These are phyloP conservation scores for Xanthia togata DNA, from an alignment of 2,888 invertebrate genomes.

Conservation along the genomic window DNA sequence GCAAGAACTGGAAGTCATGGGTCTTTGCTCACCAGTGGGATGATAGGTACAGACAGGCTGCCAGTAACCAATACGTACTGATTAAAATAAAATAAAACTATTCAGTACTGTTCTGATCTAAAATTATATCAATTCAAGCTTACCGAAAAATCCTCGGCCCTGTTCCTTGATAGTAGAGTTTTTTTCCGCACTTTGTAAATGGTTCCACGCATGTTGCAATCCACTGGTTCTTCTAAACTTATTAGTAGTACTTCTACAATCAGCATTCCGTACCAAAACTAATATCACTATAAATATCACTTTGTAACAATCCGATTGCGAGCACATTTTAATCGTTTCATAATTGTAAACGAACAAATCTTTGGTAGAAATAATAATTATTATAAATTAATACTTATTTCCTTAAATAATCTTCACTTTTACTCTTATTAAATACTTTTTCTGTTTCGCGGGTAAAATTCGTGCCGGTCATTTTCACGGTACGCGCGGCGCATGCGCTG, in stretches of 20 bases:
- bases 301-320: conserved; percentile 74
- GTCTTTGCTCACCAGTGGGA: too few species aligned
- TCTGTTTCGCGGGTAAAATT: conserved; percentile 79
- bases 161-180: conserved; percentile 54
- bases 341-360: conserved; percentile 77
- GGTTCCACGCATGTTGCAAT: conserved; percentile 56
- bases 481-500: conserved; percentile 79
- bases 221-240: conserved; percentile 73
- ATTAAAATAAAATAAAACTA: background rate
- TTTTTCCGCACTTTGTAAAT: conserved; percentile 44
- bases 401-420: conserved; percentile 37
- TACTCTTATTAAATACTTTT: conserved; percentile 47
- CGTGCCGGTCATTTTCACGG: conserved; percentile 74
- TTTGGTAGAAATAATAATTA: conserved; percentile 68
- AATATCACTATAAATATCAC: conserved; percentile 75
- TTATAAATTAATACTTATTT: conserved; percentile 32
- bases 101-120: background rate
- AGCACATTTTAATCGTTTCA: conserved; percentile 84
- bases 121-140: conserved; percentile 20
- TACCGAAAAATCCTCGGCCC: conserved; percentile 68
- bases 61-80: too few species aligned
- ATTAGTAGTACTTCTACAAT: conserved; percentile 69
- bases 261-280: conserved; percentile 70
- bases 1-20: too few species aligned
- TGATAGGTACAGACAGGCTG: too few species aligned